Percentiles rank a stretch among this genome's conserved stretches.
phyloP scores from a whole-genome alignment of 2,113 vertebrate genomes.

The Chionis minor region DNA sequence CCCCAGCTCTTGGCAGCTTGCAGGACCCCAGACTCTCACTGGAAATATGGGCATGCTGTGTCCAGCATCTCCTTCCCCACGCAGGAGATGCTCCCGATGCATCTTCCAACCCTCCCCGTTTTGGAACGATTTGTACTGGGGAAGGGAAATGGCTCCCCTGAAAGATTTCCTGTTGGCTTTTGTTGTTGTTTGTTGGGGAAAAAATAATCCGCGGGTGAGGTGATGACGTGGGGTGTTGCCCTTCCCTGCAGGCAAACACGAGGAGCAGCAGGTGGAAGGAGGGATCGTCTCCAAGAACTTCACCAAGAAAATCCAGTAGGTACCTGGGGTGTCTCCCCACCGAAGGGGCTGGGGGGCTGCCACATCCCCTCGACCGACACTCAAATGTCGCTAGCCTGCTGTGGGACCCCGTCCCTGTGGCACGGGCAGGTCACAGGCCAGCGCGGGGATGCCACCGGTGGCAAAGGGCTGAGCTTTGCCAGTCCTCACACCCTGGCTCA shows the following conservation, averaged over 20 bases:
- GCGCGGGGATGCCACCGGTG: rapidly evolving
- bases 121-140: background rate
- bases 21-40: background rate
- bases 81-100: background rate
- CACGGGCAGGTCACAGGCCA: rapidly evolving
- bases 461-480: background rate
- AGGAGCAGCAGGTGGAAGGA: slow-evolving; percentile 96
- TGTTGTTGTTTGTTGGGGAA: background rate
- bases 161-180: background rate
- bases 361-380: background rate
- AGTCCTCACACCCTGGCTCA: rapidly evolving
- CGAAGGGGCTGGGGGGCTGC: background rate
- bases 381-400: background rate
- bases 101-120: background rate
- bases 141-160: background rate
- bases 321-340: background rate
- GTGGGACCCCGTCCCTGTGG: background rate
- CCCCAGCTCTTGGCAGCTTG: background rate
- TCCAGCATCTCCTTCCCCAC: background rate
- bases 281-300: slow-evolving; percentile 98
- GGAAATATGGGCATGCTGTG: background rate
- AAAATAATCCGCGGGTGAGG: background rate
- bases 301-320: slow-evolving; percentile 99
- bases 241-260: slow-evolving; percentile 85
- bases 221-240: background rate